Base-by-base conservation (phyloP, 2,888 invertebrate genomes). In the Trachelus tabidus region DNA sequence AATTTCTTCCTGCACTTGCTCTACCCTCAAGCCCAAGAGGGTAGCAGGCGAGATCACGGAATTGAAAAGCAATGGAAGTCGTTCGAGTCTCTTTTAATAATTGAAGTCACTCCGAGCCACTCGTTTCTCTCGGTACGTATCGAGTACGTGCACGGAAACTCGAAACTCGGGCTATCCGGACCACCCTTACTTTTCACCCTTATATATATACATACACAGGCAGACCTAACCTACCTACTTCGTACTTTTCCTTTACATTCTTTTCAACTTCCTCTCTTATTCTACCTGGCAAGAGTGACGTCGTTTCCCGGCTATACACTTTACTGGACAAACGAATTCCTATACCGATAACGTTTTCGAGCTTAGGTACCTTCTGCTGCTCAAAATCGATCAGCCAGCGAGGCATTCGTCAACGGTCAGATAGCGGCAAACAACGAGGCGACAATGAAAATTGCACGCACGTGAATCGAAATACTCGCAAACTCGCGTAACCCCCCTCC, bases 391-490 rank as follows among this genome's bases (percentile, higher is more conserved):
- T 56, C 56, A 23, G 56, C 40, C 40, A 15, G 15, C 69, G 69
- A 30, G 69, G n/a, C 33, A 34, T 31, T 71, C 33, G 71, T 23
- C 31, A 12, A 34, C 71, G 71, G 23, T 71, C 15, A 12, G 71
- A 71, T 12, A 31, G 33, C 71, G 71, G 15, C 31, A 31, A 71
- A 23, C 71, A 15, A 31, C 71, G 31, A 75, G 34, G 77, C 80
- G 80, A 82, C 79, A 76, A 78, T 79, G 80, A 82, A 82, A 83
- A 80, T 80, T 77, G 77, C 76, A 81, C 80, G 75, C 68, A 40
- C 4, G 30, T 15, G 73, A 9, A 40, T 79, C 77, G 74, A 76
- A 76, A 77, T 75, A 80, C 31, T 15, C 71, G 71, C 12, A 33
- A 71, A 4, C 31, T 71, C 31, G 9, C 56, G 9, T 56, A 23